Base-by-base conservation (phyloP, 2,113 vertebrate genomes). In the Cyanoderma ruficeps region DNA sequence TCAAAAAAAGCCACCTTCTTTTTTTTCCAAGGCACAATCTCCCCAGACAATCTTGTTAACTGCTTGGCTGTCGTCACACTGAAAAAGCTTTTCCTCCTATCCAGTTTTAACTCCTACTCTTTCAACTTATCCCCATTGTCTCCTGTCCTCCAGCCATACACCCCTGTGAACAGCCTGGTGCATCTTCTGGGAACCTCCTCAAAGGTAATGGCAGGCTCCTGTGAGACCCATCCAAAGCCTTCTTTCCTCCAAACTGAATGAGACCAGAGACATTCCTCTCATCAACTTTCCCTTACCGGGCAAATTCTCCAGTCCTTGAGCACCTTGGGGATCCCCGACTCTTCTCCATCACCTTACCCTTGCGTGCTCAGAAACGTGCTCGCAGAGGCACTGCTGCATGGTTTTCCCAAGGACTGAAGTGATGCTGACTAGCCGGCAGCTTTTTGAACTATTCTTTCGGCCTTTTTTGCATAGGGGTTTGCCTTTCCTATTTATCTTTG, bases 311-410 rank as follows among this genome's bases (percentile, higher is more conserved):
- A 76, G 39, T 9, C 10, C 20, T 9, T 13, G 24, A 18, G 6
- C 44, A 64, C 19, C 27, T 1, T 6, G 20, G 27, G 7, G 9
- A 14, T 19, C 37, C 30, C 18, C 1, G 2, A 27, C 28, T 47
- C 22, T n/a, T 72, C 17, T n/a, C 53, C 25, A 6, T 13, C 46
- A 47, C 57, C 33, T 17, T 1, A 27, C 4, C 25, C 47, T 25
- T 41, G 30, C 0, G 0, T 33, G 25, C 28, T 27, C 41, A 49
- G 13, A 49, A 72, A 42, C 0, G 2, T 18, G 37, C 46, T 52
- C 24, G 27, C 6, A 33, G 5, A 71, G 23, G 12, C 15, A 35
- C 27, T 6, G 7, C 28, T 42, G n/a, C 13, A 4, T 1, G 23
- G 24, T 25, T 11, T 63, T 46, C 35, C 37, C 46, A 37, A 0